A percentile compares a stretch with the other conserved stretches of the same genome.
Conservation (phyloP, 2,888 invertebrate species). For the Tortrix viridana region DNA sequence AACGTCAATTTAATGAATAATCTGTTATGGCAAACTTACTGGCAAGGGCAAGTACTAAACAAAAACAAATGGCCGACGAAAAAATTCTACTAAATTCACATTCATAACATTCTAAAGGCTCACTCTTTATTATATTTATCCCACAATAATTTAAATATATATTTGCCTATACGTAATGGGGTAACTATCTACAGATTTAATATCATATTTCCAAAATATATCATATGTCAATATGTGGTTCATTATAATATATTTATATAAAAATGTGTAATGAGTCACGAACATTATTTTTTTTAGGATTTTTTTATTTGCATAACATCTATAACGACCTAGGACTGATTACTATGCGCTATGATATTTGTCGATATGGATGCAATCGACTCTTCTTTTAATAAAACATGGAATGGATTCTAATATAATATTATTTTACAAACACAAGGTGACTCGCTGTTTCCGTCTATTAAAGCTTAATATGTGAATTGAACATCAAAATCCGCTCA, state of each 20-base stretch:
- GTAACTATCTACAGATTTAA: conserved; percentile 6
- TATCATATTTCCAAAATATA: conserved; percentile 33
- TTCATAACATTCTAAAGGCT: background rate
- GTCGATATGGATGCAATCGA: conserved; percentile 13
- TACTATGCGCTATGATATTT: conserved; percentile 18
- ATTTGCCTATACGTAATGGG: conserved; percentile 7
- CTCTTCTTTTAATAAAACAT: background rate
- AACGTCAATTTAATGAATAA: background rate
- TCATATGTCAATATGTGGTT: conserved; percentile 5
- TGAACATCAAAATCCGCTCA: conserved; percentile 4
- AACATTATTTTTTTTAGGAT: conserved; percentile 21
- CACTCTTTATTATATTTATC: too few species aligned
- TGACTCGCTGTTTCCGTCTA: conserved; percentile 9
- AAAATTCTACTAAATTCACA: background rate
- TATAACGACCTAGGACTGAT: conserved; percentile 13
- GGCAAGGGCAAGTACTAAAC: conserved; percentile 34
- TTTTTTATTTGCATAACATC: conserved; percentile 28
- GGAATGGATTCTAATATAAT: conserved; percentile 8
- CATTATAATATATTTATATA: conserved; percentile 25
- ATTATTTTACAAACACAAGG: background rate
- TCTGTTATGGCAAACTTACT: conserved; percentile 15
- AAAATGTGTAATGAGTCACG: conserved; percentile 19
- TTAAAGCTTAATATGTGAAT: conserved; percentile 28
- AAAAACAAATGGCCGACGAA: background rate
- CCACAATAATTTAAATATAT: background rate